These are phyloP conservation scores for Lordiphosa collinella DNA, from an alignment of 1,140 invertebrate species.

Conservation along the genomic window DNA sequence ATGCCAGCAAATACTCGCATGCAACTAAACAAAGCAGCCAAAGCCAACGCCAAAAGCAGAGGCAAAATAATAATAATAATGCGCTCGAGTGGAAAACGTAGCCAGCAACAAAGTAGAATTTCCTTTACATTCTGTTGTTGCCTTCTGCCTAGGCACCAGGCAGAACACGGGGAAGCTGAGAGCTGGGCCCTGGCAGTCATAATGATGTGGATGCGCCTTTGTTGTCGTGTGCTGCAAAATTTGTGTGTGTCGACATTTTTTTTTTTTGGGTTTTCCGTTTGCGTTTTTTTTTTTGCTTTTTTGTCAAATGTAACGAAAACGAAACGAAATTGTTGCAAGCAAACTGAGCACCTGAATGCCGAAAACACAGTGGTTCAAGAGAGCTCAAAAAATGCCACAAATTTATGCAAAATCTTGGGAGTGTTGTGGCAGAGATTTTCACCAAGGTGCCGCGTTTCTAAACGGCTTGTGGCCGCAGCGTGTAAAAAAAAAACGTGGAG, in stretches of 20 bases:
- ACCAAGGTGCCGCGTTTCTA: constrained; percentile 3
- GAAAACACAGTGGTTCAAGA: neutral
- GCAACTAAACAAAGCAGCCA: constrained; percentile 35
- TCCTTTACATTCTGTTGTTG: constrained; percentile 22
- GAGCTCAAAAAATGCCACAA: neutral
- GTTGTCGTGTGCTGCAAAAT: constrained; percentile 25
- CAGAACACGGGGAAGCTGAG: constrained; percentile 14
- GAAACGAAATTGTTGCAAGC: constrained; percentile 33
- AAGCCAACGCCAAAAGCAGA: constrained; percentile 3
- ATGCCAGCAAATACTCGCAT: constrained; percentile 29
- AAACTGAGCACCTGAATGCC: neutral
- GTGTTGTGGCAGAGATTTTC: neutral
- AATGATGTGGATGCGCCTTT: constrained; percentile 53
- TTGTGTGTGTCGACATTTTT: constrained; percentile 27
- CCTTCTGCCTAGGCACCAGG: constrained; percentile 1
- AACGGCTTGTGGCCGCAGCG: constrained; percentile 17
- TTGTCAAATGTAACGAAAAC: constrained; percentile 24
- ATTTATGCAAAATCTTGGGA: no score
- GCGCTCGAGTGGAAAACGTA: constrained; percentile 68
- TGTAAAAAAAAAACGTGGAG: constrained; percentile 14
- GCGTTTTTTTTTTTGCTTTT: neutral
- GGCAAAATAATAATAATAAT: constrained; percentile 56
- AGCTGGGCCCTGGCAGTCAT: constrained; percentile 22
- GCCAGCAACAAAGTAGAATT: constrained; percentile 56
- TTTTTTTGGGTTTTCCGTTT: constrained; percentile 2